Base-by-base conservation (phyloP, 2,888 invertebrate genomes). In the Tanaodytes sp. region DNA sequence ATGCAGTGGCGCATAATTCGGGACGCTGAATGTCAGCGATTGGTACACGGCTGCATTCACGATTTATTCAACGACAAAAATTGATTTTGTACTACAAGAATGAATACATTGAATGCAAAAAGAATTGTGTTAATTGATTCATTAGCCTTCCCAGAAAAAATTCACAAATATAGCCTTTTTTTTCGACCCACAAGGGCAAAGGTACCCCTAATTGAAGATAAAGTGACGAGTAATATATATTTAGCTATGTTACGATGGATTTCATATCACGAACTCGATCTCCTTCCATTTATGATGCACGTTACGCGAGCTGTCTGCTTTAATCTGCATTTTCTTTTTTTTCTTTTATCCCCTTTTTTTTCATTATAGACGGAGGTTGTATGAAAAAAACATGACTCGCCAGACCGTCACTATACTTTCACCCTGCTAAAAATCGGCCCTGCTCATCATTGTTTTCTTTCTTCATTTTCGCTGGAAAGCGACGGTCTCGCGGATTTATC, bases 331-430 rank as follows among this genome's bases (percentile, higher is more conserved):
- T 73, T 20, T 52, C 11, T 30, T 43, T 75, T 78, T 74, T 37
- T 40, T 39, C 14, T 15, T 39, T 48, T 75, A 76, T 74, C 16
- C 2, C 16, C 2, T 39, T 14, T 39, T 39, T 5, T 23, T 42
- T 30, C 42, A 75, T 79, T 74, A 78, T 77, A 79, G 79, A 79
- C 80, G 80, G 79, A 80, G 73, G 77, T 76, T 73, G 63, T 72
- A 72, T 46, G 64, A 64, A 63, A n/a, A n/a, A n/a, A 65, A 59
- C 46, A 48, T 64, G 54, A 73, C 74, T 76, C 39, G 40, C 33
- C 49, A 59, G 39, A 63, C 62, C 68, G 27, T 57, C 57, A 49
- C 30, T 33, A 52, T 55, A 15, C n/a, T 18, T 46, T 39, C n/a
- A 5, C 3, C 8, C 3, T 33, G n/a, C 9, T 16, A 36, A 43